These are phyloP conservation scores for Daboia siamensis DNA, from an alignment of 2,113 vertebrate species.

Conservation along the genomic window DNA sequence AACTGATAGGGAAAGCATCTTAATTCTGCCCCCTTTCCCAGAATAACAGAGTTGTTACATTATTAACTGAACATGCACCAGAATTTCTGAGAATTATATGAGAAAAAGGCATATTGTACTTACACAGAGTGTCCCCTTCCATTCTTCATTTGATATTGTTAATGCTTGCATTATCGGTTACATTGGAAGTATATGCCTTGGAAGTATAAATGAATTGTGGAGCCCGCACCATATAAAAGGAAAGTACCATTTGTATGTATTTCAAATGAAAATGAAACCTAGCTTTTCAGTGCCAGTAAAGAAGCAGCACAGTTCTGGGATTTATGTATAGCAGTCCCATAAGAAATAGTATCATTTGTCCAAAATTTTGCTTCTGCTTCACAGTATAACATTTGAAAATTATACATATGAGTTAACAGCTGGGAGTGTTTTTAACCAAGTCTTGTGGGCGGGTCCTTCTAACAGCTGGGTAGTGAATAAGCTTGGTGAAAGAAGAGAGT, in stretches of 20 bases:
- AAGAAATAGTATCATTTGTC: not conserved
- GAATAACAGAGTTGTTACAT: not conserved
- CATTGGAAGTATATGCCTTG: not conserved
- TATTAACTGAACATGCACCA: not conserved
- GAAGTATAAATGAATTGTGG: not conserved
- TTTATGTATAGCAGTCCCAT: too few species aligned
- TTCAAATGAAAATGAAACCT: not conserved
- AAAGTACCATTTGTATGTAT: not conserved
- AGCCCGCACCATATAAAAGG: not conserved
- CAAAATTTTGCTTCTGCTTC: not conserved
- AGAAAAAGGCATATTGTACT: not conserved
- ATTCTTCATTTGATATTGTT: not conserved
- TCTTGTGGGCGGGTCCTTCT: conserved; percentile 30
- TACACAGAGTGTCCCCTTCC: not conserved
- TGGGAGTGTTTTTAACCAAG: conserved; percentile 32
- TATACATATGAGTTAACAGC: not conserved
- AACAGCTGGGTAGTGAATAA: conserved; percentile 53
- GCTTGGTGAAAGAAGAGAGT: conserved; percentile 60
- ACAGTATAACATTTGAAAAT: not conserved
- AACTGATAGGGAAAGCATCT: not conserved
- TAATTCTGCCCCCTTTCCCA: not conserved
- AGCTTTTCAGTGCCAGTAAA: not conserved
- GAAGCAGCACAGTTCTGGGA: not conserved
- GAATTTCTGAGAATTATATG: not conserved
- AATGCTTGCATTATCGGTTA: not conserved